Conservation (phyloP, 2,888 invertebrate genomes). For the Prosapia bicincta region DNA sequence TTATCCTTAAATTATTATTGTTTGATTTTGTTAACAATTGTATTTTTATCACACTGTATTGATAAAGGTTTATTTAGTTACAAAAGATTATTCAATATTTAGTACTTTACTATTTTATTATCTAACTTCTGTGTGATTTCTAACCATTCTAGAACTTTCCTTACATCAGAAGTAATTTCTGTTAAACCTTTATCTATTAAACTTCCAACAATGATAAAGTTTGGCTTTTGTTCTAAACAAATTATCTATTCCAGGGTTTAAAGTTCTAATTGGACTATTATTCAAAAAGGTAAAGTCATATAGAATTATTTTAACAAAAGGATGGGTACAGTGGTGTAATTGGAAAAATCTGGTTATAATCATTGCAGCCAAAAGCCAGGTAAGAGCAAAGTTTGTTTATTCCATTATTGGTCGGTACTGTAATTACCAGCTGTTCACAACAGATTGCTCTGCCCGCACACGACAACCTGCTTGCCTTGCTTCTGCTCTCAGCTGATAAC, state of each 20-base stretch:
- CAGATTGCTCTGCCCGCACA: neutral
- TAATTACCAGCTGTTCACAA: neutral
- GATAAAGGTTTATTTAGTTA: too few species aligned
- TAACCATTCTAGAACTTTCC: too few species aligned
- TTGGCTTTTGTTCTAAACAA: neutral
- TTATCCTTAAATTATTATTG: too few species aligned
- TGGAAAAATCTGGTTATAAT: neutral
- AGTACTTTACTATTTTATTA: too few species aligned
- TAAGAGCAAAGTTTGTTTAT: neutral
- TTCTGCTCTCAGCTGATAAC: neutral
- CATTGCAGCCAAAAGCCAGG: neutral
- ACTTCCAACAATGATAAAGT: neutral
- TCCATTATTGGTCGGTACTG: neutral
- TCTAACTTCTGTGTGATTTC: too few species aligned
- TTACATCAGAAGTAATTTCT: neutral
- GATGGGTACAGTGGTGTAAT: neutral
- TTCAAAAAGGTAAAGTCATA: neutral
- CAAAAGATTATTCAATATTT: too few species aligned
- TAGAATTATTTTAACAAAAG: neutral
- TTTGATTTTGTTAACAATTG: too few species aligned
- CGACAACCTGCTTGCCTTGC: neutral
- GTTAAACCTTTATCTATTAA: too few species aligned
- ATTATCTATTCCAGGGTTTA: neutral
- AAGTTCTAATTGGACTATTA: neutral
- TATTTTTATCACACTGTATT: too few species aligned